Evolutionary conservation across 1,140 invertebrate species (phyloP).

Genomic region (Varroa destructor): DNA sequence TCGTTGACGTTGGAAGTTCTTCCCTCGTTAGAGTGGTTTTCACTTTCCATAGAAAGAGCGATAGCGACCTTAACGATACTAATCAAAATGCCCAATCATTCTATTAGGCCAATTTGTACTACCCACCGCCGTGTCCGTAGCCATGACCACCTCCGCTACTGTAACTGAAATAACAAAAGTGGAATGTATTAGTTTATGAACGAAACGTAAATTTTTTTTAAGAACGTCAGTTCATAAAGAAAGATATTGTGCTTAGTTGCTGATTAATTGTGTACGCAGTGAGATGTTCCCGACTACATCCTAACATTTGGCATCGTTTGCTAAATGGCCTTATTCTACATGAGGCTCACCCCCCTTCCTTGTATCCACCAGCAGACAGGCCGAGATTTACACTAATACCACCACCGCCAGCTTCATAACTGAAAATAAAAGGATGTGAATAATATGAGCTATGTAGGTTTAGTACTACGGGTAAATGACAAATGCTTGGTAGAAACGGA

Average conservation of each 20-base stretch:
- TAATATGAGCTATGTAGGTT: no score
- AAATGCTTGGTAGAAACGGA: not conserved
- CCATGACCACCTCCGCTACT: not conserved
- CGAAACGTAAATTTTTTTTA: not conserved
- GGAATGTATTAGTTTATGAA: constrained; percentile 1
- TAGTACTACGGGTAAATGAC: not conserved
- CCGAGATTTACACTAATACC: not conserved
- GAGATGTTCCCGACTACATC: not conserved
- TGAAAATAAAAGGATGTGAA: not conserved
- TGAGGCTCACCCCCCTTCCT: constrained; percentile 4
- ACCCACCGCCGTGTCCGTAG: constrained; percentile 7
- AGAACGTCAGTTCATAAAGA: not conserved
- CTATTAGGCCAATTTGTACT: not conserved
- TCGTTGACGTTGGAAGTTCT: not conserved
- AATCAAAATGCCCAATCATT: not conserved
- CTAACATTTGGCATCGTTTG: not conserved
- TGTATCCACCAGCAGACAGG: constrained; percentile 14
- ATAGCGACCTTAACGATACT: not conserved
- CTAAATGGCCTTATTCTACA: not conserved
- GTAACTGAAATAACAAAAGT: constrained; percentile 6
- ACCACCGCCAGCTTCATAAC: constrained; percentile 7
- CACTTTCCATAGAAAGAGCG: not conserved
- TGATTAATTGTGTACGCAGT: not conserved
- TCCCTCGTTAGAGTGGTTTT: not conserved
- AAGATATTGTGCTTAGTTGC: not conserved